These are phyloP conservation scores for Sandelia bainsii DNA, from an alignment of 2,797 vertebrate species.

Conservation along the genomic window DNA sequence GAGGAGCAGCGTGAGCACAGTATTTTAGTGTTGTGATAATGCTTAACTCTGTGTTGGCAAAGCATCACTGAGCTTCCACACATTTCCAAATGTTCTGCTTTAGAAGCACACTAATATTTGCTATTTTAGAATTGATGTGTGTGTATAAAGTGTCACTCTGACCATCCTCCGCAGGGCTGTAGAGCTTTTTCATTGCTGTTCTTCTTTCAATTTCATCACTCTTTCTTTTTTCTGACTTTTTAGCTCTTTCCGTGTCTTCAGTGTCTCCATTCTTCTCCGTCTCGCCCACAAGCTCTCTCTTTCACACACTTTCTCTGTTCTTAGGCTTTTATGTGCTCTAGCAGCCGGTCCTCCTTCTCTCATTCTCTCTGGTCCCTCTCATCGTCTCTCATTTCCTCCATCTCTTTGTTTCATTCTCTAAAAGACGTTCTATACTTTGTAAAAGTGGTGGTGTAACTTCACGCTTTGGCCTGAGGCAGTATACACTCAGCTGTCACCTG, in stretches of 20 bases:
- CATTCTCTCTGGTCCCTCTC: not conserved
- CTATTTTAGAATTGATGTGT: constrained; percentile 1
- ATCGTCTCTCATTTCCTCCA: not conserved
- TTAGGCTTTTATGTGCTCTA: not conserved
- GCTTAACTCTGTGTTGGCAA: not conserved
- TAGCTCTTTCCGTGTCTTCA: constrained; percentile 2
- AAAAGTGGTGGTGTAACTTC: constrained; percentile 10
- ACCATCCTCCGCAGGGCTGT: not conserved
- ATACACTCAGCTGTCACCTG: not conserved
- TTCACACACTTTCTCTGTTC: not conserved
- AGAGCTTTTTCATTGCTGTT: constrained; percentile 13
- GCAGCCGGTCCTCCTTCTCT: not conserved
- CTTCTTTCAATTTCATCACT: not conserved
- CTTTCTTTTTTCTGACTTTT: not conserved
- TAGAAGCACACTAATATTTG: not conserved
- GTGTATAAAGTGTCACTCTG: not conserved
- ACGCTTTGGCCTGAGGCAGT: constrained; percentile 1
- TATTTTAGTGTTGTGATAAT: not conserved
- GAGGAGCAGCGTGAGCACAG: not conserved
- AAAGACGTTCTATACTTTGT: constrained; percentile 17
- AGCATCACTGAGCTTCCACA: not conserved
- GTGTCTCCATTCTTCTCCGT: constrained; percentile 21
- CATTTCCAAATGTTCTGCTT: not conserved
- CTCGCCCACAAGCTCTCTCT: constrained; percentile 19
- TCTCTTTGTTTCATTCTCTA: constrained; percentile 24